Percentiles rank a stretch among this genome's conserved stretches.
phyloP scores from a whole-genome alignment of 2,888 invertebrate species.

The Latrodectus elegans region DNA sequence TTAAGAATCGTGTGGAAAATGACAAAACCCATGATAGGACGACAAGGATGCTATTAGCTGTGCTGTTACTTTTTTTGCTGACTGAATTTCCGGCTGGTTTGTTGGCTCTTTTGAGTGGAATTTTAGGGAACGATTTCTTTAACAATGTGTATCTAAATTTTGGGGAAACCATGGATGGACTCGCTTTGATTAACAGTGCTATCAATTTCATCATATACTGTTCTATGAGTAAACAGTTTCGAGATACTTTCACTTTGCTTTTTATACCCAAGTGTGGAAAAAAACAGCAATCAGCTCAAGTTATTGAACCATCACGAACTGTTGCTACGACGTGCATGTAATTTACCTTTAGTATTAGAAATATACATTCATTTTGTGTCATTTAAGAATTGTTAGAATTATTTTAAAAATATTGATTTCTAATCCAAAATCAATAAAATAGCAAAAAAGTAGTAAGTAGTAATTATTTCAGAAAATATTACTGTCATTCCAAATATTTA shows the following conservation, averaged over 20 bases:
- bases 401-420: too few relatives aligned
- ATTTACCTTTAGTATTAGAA: neutral
- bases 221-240: conserved; percentile 93
- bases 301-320: conserved; percentile 60
- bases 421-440: too few relatives aligned
- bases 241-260: conserved; percentile 80
- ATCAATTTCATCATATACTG: conserved; percentile 96
- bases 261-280: conserved; percentile 81
- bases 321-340: conserved; percentile 68
- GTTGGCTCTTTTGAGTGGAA: conserved; percentile 85
- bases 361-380: neutral
- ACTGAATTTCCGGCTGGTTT: conserved; percentile 90
- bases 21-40: conserved; percentile 81
- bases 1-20: conserved; percentile 66
- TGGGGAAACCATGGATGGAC: conserved; percentile 88
- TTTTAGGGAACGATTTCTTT: conserved; percentile 84
- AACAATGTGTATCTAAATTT: conserved; percentile 78
- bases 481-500: too few relatives aligned
- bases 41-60: conserved; percentile 90
- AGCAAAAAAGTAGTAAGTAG: too few relatives aligned
- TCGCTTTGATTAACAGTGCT: conserved; percentile 92
- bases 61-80: conserved; percentile 88
- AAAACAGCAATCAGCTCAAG: conserved; percentile 78
- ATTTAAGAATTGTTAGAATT: neutral
- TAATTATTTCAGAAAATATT: too few relatives aligned